These are phyloP conservation scores for Emydoidea blandingii DNA, from an alignment of 2,797 vertebrate species.

Conservation along the genomic window DNA sequence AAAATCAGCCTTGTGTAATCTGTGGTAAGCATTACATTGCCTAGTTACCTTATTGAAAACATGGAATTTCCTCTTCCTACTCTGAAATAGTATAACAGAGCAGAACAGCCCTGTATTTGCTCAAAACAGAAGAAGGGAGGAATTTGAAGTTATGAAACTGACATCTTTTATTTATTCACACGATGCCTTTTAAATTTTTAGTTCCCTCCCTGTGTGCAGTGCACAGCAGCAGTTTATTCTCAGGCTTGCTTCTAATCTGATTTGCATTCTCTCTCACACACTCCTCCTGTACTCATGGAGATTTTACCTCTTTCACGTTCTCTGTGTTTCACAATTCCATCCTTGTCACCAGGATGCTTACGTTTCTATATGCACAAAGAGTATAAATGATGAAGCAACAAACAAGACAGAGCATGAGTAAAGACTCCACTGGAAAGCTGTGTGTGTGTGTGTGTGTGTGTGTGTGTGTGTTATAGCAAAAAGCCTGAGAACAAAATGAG, in stretches of 20 bases:
- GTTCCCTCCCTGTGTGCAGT: not conserved
- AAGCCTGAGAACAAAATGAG: not conserved
- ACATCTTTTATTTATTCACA: not conserved
- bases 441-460: not conserved
- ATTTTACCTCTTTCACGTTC: not conserved
- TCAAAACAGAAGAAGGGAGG: not conserved
- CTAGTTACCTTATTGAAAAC: not conserved
- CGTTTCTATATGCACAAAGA: not conserved
- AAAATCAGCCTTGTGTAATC: not conserved
- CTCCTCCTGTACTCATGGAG: not conserved
- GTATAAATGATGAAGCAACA: not conserved
- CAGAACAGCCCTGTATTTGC: not conserved
- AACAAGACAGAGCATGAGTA: not conserved
- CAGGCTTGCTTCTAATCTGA: not conserved
- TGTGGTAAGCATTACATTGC: not conserved
- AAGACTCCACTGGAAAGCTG: not conserved
- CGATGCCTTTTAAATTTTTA: not conserved
- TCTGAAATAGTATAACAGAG: not conserved
- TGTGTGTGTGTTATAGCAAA: not conserved
- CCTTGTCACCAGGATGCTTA: not conserved
- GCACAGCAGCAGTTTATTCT: not conserved
- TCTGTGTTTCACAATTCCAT: not conserved
- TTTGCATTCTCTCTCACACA: not conserved
- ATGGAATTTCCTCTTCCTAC: not conserved
- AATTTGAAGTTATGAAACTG: not conserved